These are phyloP conservation scores for Shargacucullia verbasci DNA, from an alignment of 2,888 invertebrate species.

Conservation along the genomic window DNA sequence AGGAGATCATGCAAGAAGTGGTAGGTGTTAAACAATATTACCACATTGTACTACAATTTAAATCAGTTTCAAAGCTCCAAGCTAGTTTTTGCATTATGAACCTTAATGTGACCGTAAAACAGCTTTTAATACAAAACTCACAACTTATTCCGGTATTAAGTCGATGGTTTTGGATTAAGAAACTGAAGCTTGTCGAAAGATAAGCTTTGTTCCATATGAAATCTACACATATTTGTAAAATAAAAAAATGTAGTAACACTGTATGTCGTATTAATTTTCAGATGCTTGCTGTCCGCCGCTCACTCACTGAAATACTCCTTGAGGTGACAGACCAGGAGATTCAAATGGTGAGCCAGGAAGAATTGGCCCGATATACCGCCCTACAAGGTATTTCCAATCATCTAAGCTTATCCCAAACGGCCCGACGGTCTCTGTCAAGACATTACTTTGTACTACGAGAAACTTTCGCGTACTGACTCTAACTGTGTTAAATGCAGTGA, in stretches of 20 bases:
- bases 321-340: slow-evolving; percentile 98
- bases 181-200: too few relatives aligned
- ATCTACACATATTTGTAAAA: too few relatives aligned
- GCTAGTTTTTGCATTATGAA: too few relatives aligned
- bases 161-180: too few relatives aligned
- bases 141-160: too few relatives aligned
- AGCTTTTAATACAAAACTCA: too few relatives aligned
- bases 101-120: too few relatives aligned
- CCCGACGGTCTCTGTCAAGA: slow-evolving; percentile 72
- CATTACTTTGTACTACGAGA: slow-evolving; percentile 70
- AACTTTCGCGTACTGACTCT: slow-evolving; percentile 75
- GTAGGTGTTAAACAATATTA: too few relatives aligned
- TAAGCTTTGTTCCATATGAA: too few relatives aligned
- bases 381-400: slow-evolving; percentile 93
- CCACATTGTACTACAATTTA: too few relatives aligned
- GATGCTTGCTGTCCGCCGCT: slow-evolving; percentile 96
- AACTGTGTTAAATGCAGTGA: slow-evolving; percentile 70
- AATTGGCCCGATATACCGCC: slow-evolving; percentile 94
- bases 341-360: slow-evolving; percentile 94
- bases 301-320: slow-evolving; percentile 97
- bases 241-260: slow-evolving; percentile 6
- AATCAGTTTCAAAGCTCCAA: too few relatives aligned
- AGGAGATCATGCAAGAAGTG: slow-evolving; percentile 92
- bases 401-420: slow-evolving; percentile 75
- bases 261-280: slow-evolving; percentile 73